A percentile compares a stretch with the other conserved stretches of the same genome.
Conservation (phyloP, 1,140 invertebrate species). For the Microplitis mediator region DNA sequence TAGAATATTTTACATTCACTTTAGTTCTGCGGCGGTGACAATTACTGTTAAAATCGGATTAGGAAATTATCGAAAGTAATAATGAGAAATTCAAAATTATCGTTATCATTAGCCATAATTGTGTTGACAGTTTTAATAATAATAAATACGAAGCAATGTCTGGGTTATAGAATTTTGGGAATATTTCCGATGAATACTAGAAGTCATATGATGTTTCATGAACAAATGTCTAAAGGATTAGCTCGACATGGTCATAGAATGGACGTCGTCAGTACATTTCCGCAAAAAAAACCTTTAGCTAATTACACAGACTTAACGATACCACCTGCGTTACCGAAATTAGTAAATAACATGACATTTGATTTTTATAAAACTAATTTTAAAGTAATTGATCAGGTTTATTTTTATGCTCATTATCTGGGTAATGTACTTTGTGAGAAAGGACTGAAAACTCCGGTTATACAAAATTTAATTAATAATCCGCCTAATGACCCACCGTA, state of each 20-base stretch:
- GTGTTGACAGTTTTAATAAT: too few species aligned
- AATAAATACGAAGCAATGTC: background rate
- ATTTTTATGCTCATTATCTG: too few species aligned
- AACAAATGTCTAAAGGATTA: slow-evolving; percentile 40
- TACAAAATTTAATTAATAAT: slow-evolving; percentile 41
- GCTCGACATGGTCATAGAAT: slow-evolving; percentile 45
- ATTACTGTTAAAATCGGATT: too few species aligned
- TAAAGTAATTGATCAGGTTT: background rate
- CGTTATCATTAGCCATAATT: too few species aligned
- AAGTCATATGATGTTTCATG: slow-evolving; percentile 46
- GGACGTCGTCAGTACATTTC: slow-evolving; percentile 40
- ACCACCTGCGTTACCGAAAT: background rate
- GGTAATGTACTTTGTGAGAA: slow-evolving; percentile 30
- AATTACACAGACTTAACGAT: slow-evolving; percentile 41
- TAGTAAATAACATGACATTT: slow-evolving; percentile 17
- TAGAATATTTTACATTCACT: too few species aligned
- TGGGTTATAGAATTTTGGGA: background rate
- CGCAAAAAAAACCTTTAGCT: slow-evolving; percentile 26
- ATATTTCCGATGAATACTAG: slow-evolving; percentile 23
- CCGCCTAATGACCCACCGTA: slow-evolving; percentile 42
- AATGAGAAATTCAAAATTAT: too few species aligned
- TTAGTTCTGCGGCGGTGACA: too few species aligned
- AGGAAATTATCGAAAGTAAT: too few species aligned
- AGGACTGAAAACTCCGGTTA: slow-evolving; percentile 26
- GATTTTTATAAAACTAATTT: background rate